Base-by-base conservation (phyloP, 2,797 vertebrate species). In the Cuculus canorus region DNA sequence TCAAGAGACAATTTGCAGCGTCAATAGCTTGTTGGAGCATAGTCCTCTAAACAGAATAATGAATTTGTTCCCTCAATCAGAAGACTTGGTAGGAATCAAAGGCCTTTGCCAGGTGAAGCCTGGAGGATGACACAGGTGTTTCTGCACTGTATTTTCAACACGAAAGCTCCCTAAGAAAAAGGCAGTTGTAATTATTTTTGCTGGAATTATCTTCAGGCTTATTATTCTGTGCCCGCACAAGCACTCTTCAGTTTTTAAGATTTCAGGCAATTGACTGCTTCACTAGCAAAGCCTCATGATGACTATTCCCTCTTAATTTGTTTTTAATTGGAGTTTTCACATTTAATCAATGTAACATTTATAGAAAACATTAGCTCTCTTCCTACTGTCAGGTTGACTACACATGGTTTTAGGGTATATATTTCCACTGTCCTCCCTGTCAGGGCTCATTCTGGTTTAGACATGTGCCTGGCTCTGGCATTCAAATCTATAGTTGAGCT, bases 321-420 rank as follows among this genome's bases (percentile, higher is more conserved):
- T 43, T 95, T 86, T 86, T 93, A 82, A 76, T 70, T 92, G 32
- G 43, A 73, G 17, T 68, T 60, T 89, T 95, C 75, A 83, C 56
- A 28, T 77, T 86, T 78, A 33, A 32, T 73, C 52, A 54, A n/a
- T 70, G 37, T 66, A 78, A 65, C 41, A 47, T 91, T 82, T 80
- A 82, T 73, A 80, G 71, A 85, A 84, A 90, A 71, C 7, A 57
- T 66, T n/a, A 82, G 5, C 56, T 66, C 13, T 92, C 33, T 82
- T 88, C 57, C 43, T 85, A 7, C 19, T 78, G 17, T 64, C 53
- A 66, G 47, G 30, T 45, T 91, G 71, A 64, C 79, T 93, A 76
- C 68, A 59, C 14, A 2, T 39, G 47, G 4, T 5, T 82, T 90
- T 52, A 56, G 35, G 53, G 8, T 23, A 45, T 39, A 6, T 60